Conservation (phyloP, 2,888 invertebrate species). For the Ophioninae sp. region DNA sequence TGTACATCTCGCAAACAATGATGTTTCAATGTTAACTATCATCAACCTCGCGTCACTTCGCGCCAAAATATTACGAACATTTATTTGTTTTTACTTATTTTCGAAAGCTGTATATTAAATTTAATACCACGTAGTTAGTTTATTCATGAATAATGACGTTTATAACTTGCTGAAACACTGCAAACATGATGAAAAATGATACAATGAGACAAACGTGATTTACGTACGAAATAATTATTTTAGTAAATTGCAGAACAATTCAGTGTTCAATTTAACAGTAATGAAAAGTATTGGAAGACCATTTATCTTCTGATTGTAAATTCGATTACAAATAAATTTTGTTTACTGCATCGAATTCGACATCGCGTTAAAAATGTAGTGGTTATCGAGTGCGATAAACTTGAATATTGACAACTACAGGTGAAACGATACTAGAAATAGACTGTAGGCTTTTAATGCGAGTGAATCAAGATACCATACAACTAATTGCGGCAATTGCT, state of each 20-base stretch:
- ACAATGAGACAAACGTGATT: neutral
- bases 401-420: neutral
- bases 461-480: too few relatives aligned
- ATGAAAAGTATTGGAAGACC: neutral
- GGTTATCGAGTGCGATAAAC: neutral
- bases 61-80: neutral
- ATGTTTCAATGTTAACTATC: slow-evolving; percentile 9
- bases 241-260: too few relatives aligned
- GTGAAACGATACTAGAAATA: neutral
- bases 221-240: neutral
- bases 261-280: neutral
- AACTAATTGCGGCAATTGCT: too few relatives aligned
- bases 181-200: neutral
- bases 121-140: too few relatives aligned
- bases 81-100: neutral
- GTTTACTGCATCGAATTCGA: neutral
- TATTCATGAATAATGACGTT: too few relatives aligned
- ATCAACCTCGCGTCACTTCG: neutral
- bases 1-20: slow-evolving; percentile 11
- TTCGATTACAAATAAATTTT: neutral
- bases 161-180: too few relatives aligned
- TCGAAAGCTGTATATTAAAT: neutral
- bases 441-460: too few relatives aligned
- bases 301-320: neutral
- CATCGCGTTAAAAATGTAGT: neutral